Base-by-base conservation (phyloP, 2,888 invertebrate genomes). In the Sphaerophoria rueppellii region DNA sequence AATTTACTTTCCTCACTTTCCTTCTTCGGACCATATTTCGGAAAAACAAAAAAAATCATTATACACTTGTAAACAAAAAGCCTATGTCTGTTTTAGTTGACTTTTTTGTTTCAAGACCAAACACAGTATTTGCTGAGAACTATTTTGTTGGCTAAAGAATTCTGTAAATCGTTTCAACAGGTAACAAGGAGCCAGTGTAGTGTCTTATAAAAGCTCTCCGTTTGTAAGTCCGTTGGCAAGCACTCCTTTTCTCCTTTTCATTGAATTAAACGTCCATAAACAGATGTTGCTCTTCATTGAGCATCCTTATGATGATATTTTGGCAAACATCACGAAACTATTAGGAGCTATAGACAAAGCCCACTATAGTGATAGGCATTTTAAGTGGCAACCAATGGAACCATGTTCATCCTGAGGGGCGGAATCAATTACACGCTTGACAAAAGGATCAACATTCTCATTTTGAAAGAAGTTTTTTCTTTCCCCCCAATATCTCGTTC, bases 311-410 rank as follows among this genome's bases (percentile, higher is more conserved):
- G 65, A 69, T 16, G 70, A 52, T 65, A 63, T 74, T 65, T 79
- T 82, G 79, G 82, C 82, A 82, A 74, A 74, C 70, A 54, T 65
- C 63, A 74, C 74, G 58, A 70, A 74, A 58, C 35, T 78, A 48
- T 35, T 52, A 46, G 32, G 32, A 46, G 55, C 37, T 50, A 34
- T 54, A 12, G 55, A 43, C 40, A 24, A 24, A 24, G 57, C 0
- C 32, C 9, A 12, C 43, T 5, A 52, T 52, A 48, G 58, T 37
- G 16, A 52, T 57, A 37, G 78, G 57, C 43, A 65, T 82, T 57
- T 60, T 79, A 74, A 78, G 57, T 73, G 69, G 77, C 50, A 35
- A 52, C 61, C 70, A 57, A 57, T 61, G 58, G 57, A 52, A 54
- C 57, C 43, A 24, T 37, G 57, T 37, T 6, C 37, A 58, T 37